Evolutionary conservation across 2,888 invertebrate genomes (phyloP), one percentile per base, ranked within the genome.

Genomic region (Ormia ochracea): DNA sequence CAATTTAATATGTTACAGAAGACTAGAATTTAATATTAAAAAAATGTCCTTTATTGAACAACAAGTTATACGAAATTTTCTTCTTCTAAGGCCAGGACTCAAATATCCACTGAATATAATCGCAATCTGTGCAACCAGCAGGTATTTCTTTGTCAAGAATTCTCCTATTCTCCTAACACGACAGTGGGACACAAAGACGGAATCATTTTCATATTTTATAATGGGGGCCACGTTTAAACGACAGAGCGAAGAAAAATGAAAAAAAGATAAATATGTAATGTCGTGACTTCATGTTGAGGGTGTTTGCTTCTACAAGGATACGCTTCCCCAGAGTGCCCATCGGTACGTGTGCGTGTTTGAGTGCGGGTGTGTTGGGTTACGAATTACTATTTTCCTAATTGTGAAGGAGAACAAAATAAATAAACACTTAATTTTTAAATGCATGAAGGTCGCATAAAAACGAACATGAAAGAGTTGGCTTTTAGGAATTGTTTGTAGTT

Each of bases 391-490:
- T 43, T 59, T 66, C 38, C 31, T 26, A 63, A 41, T 63, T 43
- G 59, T 59, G 21, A 48, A 45, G 54, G 17, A 26, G 23, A 41
- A 54, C 19, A 19, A 38, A 58, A 56, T 17, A 48, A 48, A 56
- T 10, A 26, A 73, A 65, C 56, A 65, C 23, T 58, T 48, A 41
- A 72, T 66, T 41, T 74, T 74, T 59, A 77, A 70, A 56, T 63
- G 54, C 38, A 77, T 77, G 56, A 77, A 77, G 76, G 76, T 77
- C 76, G 70, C 69, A 68, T 36, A 43, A 23, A 68, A 68, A 59
- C 43, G 21, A 70, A 31, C 59, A 58, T 23, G 43, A 33, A 54
- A 52, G 52, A 66, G 33, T 45, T 45, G 12, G 26, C 58, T 59
- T 28, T 43, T 58, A n/a, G 26, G 14, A 68, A 75, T 54, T 28